These are phyloP conservation scores for Adelphocoris suturalis DNA, from an alignment of 2,888 invertebrate species.

Conservation along the genomic window DNA sequence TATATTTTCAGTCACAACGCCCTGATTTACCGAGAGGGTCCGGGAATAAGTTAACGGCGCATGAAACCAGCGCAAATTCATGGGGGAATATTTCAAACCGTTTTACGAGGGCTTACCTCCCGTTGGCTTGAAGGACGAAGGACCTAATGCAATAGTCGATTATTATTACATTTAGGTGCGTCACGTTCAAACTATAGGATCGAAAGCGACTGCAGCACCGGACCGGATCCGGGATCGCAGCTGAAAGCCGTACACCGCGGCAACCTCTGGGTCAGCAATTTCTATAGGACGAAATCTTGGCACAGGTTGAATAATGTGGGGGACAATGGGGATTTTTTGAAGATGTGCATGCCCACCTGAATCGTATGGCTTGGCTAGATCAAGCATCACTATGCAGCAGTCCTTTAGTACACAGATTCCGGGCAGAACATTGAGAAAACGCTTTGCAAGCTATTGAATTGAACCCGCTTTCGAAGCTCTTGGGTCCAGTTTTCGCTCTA, in stretches of 20 bases:
- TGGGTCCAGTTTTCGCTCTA: no score
- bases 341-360: not conserved
- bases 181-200: not conserved
- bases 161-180: not conserved
- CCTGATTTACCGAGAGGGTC: conserved; percentile 14
- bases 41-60: conserved; percentile 14
- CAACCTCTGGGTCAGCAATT: not conserved
- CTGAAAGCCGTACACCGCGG: not conserved
- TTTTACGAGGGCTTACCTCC: not conserved
- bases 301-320: conserved; percentile 19
- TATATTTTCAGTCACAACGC: conserved; percentile 1
- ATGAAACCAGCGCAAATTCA: conserved; percentile 18
- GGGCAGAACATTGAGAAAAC: not conserved
- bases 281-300: no score
- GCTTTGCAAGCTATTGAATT: no score
- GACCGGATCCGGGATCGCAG: not conserved
- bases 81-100: conserved; percentile 26
- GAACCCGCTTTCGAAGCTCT: no score
- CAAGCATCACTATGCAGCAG: conserved; percentile 23
- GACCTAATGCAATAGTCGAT: not conserved
- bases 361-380: not conserved
- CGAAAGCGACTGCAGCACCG: not conserved
- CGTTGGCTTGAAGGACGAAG: not conserved
- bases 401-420: not conserved
- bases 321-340: not conserved